Base-by-base conservation (phyloP, 2,888 invertebrate genomes). In the Scrobipalpa atriplicella region DNA sequence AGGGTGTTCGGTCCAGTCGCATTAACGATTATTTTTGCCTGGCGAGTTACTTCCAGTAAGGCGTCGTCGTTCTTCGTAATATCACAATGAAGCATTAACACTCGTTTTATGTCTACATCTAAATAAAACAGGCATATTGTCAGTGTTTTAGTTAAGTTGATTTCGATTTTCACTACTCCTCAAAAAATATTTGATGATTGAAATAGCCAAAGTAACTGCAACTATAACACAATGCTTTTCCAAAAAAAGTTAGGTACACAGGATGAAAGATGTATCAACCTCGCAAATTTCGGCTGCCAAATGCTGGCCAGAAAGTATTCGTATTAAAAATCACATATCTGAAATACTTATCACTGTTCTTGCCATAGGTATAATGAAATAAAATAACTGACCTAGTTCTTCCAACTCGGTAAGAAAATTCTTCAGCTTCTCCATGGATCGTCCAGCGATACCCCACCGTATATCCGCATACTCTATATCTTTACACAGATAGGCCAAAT, bases 361-460 rank as follows among this genome's bases (percentile, higher is more conserved):
- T n/a, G n/a, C n/a, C n/a, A n/a, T n/a, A n/a, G n/a, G n/a, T n/a
- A n/a, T n/a, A n/a, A n/a, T n/a, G n/a, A 5, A 29, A 18, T 21
- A 29, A 29, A 56, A 18, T 51, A 18, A 51, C n/a, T 65, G 19
- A 47, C 79, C 76, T 11, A 64, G 63, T 64, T 72, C 71, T 38
- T 72, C 63, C 2, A 78, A 52, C 41, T 75, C 73, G 0, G 18
- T 19, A 21, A 79, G 29, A 36, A 78, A 63, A 63, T 78, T 75
- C 67, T 84, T 80, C 7, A 93, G 68, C 78, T 91, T 93, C n/a
- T 76, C 75, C 54, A 68, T 68, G 0, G 83, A 82, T 6, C 84
- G 72, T 13, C 78, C 84, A 6, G 82, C 76, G 19, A 82, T 69
- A 19, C 75, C 76, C 81, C 82, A 84, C 29, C 66, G 76, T 8